These are phyloP conservation scores for Ferrisia virgata DNA, from an alignment of 2,888 invertebrate genomes.

Conservation along the genomic window DNA sequence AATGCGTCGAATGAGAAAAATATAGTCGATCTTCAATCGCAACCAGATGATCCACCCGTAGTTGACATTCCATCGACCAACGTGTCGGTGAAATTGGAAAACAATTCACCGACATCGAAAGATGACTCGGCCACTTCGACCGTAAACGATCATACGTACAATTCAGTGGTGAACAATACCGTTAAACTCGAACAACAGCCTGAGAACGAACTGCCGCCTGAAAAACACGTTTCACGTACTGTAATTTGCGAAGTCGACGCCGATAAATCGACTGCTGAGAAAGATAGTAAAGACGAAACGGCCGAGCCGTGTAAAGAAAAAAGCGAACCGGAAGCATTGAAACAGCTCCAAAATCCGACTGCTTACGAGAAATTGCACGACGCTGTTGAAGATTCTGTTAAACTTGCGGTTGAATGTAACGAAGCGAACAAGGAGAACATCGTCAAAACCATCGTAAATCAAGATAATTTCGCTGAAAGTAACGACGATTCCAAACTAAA, in stretches of 20 bases:
- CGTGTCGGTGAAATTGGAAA: neutral
- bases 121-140: neutral
- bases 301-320: neutral
- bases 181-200: neutral
- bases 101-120: neutral
- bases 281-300: neutral
- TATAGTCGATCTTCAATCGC: neutral
- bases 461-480: conserved; percentile 45
- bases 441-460: conserved; percentile 46
- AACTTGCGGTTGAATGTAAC: neutral
- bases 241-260: neutral
- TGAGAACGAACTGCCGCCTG: neutral
- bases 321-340: conserved; percentile 27
- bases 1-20: neutral
- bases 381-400: neutral
- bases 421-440: conserved; percentile 43
- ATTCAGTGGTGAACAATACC: neutral
- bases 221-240: neutral
- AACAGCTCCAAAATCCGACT: conserved; percentile 23
- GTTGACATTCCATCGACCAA: neutral
- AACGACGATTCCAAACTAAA: conserved; percentile 39
- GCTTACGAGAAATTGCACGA: neutral
- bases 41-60: neutral
- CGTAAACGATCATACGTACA: conserved; percentile 21
- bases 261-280: neutral